Conservation (phyloP, 2,888 invertebrate species). For the Acleris laterana region DNA sequence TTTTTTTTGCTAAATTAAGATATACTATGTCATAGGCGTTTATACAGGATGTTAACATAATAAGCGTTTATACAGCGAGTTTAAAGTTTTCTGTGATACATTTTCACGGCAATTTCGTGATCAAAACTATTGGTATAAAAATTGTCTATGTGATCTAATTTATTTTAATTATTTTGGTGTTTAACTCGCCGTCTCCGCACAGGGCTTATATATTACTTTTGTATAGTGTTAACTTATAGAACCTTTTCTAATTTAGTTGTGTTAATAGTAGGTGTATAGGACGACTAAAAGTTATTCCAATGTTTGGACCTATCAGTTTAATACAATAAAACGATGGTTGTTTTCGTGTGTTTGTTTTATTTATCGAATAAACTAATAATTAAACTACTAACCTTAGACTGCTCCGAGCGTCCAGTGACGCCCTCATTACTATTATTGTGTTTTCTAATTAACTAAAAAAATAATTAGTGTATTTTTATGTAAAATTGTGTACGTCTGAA, state of each 20-base stretch:
- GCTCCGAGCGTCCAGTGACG: too few species aligned
- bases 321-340: conserved; percentile 29
- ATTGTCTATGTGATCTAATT: background rate
- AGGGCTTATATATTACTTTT: too few species aligned
- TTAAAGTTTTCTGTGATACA: conserved; percentile 27
- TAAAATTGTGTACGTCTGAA: too few species aligned
- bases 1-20: background rate
- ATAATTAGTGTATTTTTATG: too few species aligned
- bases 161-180: background rate
- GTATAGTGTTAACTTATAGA: background rate
- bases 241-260: background rate
- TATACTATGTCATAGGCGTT: background rate
- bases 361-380: too few species aligned
- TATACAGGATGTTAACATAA: conserved; percentile 1
- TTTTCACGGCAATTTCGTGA: background rate
- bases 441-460: too few species aligned
- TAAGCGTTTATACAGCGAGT: conserved; percentile 17
- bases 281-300: conserved; percentile 24
- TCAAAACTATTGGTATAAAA: background rate
- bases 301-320: conserved; percentile 16
- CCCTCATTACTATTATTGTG: too few species aligned
- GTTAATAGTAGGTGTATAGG: conserved; percentile 12
- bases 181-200: background rate
- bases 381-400: too few species aligned
- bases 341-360: conserved; percentile 15